phyloP scores from a whole-genome alignment of 1,140 invertebrate species.

The Nasonia vitripennis region DNA sequence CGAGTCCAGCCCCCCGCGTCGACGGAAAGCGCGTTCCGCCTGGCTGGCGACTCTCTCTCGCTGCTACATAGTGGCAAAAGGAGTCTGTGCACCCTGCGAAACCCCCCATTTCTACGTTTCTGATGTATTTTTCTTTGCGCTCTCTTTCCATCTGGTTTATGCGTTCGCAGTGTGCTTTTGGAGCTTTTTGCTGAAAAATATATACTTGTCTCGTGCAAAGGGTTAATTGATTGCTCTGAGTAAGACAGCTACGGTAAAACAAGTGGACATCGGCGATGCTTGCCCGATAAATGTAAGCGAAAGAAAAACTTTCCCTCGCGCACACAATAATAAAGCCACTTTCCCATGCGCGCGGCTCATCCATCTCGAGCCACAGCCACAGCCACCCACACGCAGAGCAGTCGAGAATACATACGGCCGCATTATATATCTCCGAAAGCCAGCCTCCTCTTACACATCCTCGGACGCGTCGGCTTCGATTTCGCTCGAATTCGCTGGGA shows the following conservation, averaged over 20 bases:
- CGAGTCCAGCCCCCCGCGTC: background rate
- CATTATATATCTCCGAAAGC: background rate
- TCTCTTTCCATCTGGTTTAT: background rate
- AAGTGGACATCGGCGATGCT: background rate
- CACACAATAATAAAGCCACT: slow-evolving; percentile 45
- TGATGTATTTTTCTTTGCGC: background rate
- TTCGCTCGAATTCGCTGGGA: slow-evolving; percentile 58
- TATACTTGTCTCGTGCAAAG: too few species aligned
- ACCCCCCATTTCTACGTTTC: background rate
- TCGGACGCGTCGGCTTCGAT: slow-evolving; percentile 52
- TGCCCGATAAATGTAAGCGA: background rate
- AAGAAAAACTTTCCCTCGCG: slow-evolving; percentile 20
- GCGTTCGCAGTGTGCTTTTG: background rate
- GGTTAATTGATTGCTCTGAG: too few species aligned
- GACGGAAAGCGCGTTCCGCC: slow-evolving; percentile 21
- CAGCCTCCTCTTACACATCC: slow-evolving; percentile 12
- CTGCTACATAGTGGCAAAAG: background rate
- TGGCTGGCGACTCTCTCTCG: slow-evolving; percentile 19
- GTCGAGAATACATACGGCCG: background rate
- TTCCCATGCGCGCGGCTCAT: slow-evolving; percentile 39
- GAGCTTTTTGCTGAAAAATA: too few species aligned
- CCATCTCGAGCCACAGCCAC: background rate
- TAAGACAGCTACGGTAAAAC: too few species aligned
- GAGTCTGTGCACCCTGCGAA: background rate
- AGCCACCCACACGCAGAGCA: background rate